Base-by-base conservation (phyloP, 2,888 invertebrate genomes). In the Desoria tigrina region DNA sequence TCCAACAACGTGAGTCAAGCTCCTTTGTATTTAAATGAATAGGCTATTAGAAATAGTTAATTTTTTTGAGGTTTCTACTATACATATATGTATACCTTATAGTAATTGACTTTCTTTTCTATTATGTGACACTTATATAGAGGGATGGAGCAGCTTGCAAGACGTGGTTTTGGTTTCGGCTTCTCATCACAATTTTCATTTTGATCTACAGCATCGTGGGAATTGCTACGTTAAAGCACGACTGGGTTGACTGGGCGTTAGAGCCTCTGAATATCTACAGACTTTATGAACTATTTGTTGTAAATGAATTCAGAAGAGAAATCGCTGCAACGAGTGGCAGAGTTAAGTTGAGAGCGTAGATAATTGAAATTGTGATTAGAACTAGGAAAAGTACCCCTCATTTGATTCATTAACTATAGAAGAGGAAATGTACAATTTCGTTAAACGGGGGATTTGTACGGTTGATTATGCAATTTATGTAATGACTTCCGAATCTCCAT, bases 291-390 rank as follows among this genome's bases (percentile, higher is more conserved):
- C 56, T 71, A 49, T 55, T 71, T 55, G 63, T 71, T 27, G 51
- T 71, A 45, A 71, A 71, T 56, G 71, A 66, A 59, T 71, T 71
- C 61, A 55, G 64, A 45, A 71, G 68, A 53, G 71, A 71, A 50
- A 68, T 71, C 53, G 42, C 63, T 16, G 68, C 68, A 4, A 71
- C 71, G 2, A 68, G 68, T 63, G 68, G 71, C 2, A 27, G 71
- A 58, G 66, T 71, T 51, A 71, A 71, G 60, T 60, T 71, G 56
- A 63, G 71, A 67, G 71, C 71, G 61, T 71, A 68, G n/a, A 56
- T 59, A 68, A 64, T 32, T 11, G 32, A n/a, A n/a, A n/a, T n/a
- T n/a, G n/a, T n/a, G n/a, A n/a, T n/a, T n/a, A n/a, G n/a, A n/a
- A n/a, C n/a, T n/a, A n/a, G n/a, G n/a, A n/a, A n/a, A n/a, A n/a